phyloP scores from a whole-genome alignment of 2,113 vertebrate species.

The Opisthocomus hoazin region DNA sequence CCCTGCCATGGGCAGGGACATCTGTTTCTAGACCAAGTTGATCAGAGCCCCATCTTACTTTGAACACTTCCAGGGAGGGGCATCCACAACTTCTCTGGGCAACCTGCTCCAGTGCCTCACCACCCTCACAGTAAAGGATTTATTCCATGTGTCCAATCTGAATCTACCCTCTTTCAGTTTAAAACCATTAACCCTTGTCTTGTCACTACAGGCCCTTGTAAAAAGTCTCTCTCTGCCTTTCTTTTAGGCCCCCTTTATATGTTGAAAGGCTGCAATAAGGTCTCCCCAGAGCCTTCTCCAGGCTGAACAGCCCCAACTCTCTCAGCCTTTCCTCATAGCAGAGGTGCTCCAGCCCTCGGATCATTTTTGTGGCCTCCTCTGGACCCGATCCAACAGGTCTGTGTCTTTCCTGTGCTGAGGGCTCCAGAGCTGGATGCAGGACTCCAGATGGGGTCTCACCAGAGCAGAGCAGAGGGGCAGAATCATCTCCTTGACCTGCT shows the following conservation, averaged over 20 bases:
- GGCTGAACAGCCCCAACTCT: neutral
- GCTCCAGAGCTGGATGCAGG: accelerated
- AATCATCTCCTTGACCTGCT: neutral
- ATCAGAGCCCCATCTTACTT: neutral
- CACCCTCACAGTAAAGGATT: neutral
- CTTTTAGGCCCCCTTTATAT: neutral
- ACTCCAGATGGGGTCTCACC: neutral
- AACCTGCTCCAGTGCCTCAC: neutral
- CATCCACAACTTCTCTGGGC: neutral
- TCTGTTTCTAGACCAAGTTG: neutral
- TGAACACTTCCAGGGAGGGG: neutral
- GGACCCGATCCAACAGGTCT: neutral
- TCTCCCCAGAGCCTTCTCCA: neutral
- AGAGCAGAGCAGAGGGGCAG: neutral
- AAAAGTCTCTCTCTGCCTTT: neutral
- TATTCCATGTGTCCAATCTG: neutral
- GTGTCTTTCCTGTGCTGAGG: neutral
- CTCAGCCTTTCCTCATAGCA: neutral
- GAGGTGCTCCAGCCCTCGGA: neutral
- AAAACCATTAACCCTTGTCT: neutral
- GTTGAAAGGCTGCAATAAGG: neutral
- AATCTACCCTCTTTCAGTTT: neutral
- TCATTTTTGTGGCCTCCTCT: neutral
- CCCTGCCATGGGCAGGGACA: no score
- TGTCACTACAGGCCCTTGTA: neutral